Base-by-base conservation (phyloP, 1,140 invertebrate species). In the Cydia pomonella region DNA sequence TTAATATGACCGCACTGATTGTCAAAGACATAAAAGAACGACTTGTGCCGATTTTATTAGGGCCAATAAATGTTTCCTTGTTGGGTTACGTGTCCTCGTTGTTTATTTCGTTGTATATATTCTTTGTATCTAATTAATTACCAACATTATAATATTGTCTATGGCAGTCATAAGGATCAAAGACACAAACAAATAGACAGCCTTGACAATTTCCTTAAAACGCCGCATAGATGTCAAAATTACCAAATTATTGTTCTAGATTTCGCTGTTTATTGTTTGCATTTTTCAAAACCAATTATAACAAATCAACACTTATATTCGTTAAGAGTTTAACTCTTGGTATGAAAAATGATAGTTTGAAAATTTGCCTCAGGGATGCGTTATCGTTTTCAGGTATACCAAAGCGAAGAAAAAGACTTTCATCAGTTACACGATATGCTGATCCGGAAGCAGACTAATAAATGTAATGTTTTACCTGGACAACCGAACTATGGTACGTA, bases 381-480 rank as follows among this genome's bases (percentile, higher is more conserved):
- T 23, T 59, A 23, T 3, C 21, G 13, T 75, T 85, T 93, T 83
- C 79, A 97, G 95, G 95, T 98, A 0, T 97, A 96, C 81, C 96
- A 97, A 93, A 95, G 96, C 47, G 97, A 98, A 86, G 98, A 99
- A 85, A 98, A 97, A 91, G 97, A 99, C 83, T 98, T 97, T 80
- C 95, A 97, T 87, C 96, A 97, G 82, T 88, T 98, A 72, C 97
- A 98, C 89, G 97, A 99, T 82, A 95, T 97, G 82, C 95, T 98
- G 10, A 97, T 98, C 76, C 95, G 95, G 81, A 95, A 97, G 92
- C 95, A 97, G 86, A 96, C 93, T 18, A 96, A 95, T 79, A 98
- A 98, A 89, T 98, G 95, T 82, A 97, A 95, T 76, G 95, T 96
- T 27, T 82, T 97, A 69, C 96, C 96, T 0, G 96, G 96, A 64